Evolutionary conservation across 2,797 vertebrate species (phyloP).

Genomic region (Sebastiscus tertius): DNA sequence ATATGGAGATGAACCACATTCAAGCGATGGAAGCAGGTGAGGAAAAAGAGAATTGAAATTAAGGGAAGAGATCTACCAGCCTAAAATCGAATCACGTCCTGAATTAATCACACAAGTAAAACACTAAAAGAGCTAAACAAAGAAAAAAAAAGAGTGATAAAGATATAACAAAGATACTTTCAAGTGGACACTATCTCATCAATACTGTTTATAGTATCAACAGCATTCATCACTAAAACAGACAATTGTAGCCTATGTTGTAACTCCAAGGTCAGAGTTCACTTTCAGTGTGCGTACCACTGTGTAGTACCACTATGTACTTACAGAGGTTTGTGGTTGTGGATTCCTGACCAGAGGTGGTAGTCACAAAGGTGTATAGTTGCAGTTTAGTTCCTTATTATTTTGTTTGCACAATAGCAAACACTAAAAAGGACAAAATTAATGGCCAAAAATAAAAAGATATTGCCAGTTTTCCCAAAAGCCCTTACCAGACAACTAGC

Average conservation of each 20-base stretch:
- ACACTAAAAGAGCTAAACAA: too few relatives aligned
- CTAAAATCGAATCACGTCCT: background rate
- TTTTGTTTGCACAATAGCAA: background rate
- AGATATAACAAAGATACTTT: too few relatives aligned
- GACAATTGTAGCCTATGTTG: background rate
- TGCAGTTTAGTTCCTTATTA: background rate
- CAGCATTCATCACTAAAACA: background rate
- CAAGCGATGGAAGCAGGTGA: background rate
- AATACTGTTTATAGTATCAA: background rate
- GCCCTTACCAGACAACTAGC: background rate
- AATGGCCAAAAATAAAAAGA: background rate
- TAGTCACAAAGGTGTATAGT: background rate
- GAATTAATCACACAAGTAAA: background rate
- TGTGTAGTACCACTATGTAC: background rate
- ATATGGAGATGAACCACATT: background rate
- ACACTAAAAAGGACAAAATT: background rate
- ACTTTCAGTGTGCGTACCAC: background rate
- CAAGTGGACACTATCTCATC: background rate
- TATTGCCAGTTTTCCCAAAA: background rate
- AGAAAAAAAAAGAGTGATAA: too few relatives aligned
- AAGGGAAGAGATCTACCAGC: background rate
- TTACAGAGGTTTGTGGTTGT: background rate
- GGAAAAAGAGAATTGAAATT: background rate
- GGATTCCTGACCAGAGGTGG: background rate
- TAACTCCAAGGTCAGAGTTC: background rate